These are phyloP conservation scores for Dryococelus australis DNA, from an alignment of 2,888 invertebrate species.

Conservation along the genomic window DNA sequence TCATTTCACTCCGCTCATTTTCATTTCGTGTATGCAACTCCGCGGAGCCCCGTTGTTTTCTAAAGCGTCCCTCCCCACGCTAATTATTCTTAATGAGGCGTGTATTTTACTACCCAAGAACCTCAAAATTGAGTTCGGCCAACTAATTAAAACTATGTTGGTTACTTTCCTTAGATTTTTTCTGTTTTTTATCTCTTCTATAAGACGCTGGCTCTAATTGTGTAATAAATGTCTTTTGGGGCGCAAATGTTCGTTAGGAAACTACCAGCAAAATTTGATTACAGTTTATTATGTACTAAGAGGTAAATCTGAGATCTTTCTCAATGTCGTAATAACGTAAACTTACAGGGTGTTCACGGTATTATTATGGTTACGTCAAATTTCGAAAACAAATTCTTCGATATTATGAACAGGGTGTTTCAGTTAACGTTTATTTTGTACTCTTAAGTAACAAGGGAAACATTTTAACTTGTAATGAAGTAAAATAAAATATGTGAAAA, in stretches of 20 bases:
- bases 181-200: not conserved
- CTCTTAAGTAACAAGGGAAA: too few relatives aligned
- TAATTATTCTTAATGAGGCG: not conserved
- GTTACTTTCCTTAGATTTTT: not conserved
- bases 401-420: too few relatives aligned
- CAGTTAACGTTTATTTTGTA: too few relatives aligned
- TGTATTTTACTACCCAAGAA: not conserved
- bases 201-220: not conserved
- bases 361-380: too few relatives aligned
- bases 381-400: too few relatives aligned
- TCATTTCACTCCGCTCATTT: not conserved
- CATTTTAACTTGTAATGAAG: too few relatives aligned
- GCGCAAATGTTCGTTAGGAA: not conserved
- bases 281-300: not conserved
- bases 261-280: not conserved
- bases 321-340: not conserved
- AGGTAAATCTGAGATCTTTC: not conserved
- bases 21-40: constrained; percentile 6
- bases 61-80: not conserved
- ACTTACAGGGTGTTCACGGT: not conserved
- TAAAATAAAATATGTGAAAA: too few relatives aligned
- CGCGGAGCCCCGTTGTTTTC: not conserved
- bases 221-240: not conserved
- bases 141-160: not conserved
- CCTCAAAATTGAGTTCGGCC: not conserved